Conservation (phyloP, 2,113 vertebrate genomes). For the Scytalopus superciliaris region DNA sequence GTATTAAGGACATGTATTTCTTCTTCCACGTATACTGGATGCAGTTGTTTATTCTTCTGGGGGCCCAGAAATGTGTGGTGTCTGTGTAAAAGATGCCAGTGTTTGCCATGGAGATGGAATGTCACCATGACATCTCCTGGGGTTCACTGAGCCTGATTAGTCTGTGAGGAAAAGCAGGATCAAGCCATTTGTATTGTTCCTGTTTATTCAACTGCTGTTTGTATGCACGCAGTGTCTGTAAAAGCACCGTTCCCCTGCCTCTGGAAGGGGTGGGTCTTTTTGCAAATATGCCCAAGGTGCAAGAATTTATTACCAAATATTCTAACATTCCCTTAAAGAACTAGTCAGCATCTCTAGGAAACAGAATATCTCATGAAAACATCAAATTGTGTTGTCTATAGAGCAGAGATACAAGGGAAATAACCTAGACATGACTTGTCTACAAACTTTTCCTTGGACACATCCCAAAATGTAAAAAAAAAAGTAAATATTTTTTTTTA, state of each 20-base stretch:
- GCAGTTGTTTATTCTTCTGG: not conserved
- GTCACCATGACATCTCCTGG: not conserved
- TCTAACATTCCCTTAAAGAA: not conserved
- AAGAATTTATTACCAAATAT: not conserved
- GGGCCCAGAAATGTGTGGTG: not conserved
- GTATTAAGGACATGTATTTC: not conserved
- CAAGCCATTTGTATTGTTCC: not conserved
- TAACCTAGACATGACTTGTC: not conserved
- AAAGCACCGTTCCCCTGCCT: not conserved
- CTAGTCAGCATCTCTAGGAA: not conserved
- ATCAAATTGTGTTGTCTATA: not conserved
- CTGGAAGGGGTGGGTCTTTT: not conserved
- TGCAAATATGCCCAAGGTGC: not conserved
- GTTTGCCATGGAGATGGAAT: not conserved
- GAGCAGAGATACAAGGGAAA: not conserved
- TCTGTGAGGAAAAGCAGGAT: not conserved
- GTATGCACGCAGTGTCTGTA: not conserved
- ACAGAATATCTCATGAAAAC: not conserved
- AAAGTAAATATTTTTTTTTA: not conserved
- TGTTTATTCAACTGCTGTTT: not conserved
- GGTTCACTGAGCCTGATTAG: not conserved
- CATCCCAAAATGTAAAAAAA: not conserved
- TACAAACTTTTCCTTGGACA: not conserved
- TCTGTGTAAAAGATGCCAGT: not conserved
- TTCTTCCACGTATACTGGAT: not conserved